A percentile compares a stretch with the other conserved stretches of the same genome.
Conservation (phyloP, 35 echinoderm and acorn worm genomes). For the Patiria miniata region DNA sequence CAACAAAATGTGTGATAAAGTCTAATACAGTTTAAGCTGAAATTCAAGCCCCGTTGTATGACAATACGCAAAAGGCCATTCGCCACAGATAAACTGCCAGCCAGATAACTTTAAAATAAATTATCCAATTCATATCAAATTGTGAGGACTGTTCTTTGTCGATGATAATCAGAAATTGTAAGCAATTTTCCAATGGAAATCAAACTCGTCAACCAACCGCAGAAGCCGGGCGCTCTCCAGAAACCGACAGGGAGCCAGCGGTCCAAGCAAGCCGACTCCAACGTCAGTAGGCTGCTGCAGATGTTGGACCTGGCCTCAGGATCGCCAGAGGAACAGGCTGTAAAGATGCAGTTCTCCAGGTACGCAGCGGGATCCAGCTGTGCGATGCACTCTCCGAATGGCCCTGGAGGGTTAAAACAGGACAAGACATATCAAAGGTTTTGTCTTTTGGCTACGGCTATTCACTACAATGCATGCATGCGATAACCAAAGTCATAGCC, state of each 20-base stretch:
- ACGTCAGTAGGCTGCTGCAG: neutral
- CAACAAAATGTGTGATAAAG: too few species aligned
- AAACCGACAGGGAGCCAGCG: neutral
- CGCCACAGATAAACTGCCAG: too few species aligned
- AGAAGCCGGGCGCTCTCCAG: neutral
- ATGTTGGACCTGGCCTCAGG: neutral
- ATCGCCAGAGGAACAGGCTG: neutral
- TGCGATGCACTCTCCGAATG: neutral
- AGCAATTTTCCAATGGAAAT: neutral
- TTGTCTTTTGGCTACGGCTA: too few species aligned
- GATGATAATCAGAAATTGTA: too few species aligned
- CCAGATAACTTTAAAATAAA: too few species aligned
- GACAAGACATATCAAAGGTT: neutral
- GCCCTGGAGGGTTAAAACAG: neutral
- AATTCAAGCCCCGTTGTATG: too few species aligned
- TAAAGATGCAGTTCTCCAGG: neutral
- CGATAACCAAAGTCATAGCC: too few species aligned
- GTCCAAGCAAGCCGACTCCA: slow-evolving; percentile 4
- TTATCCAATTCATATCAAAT: too few species aligned
- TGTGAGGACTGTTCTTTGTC: too few species aligned
- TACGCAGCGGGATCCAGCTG: neutral
- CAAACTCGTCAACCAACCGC: neutral
- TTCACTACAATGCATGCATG: too few species aligned
- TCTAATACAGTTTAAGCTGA: too few species aligned
- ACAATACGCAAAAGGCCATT: too few species aligned